Evolutionary conservation across 2,888 invertebrate genomes (phyloP), one percentile per base, ranked within the genome.

Genomic region (Elegia similella): DNA sequence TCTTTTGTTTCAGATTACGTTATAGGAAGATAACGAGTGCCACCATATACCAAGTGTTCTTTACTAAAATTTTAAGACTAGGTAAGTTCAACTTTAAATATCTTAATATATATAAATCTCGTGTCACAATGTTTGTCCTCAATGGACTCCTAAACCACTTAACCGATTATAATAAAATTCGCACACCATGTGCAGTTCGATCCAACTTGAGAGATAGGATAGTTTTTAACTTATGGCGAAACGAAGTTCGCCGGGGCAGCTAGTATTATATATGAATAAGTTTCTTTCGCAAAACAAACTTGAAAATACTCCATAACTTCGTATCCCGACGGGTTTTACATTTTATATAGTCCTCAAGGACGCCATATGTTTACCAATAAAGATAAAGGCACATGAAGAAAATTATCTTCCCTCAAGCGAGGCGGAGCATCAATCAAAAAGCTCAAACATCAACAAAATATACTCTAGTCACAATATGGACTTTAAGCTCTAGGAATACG

Each of bases 41-140:
- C 82, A 86, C 89, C 81, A 83, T 93, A 70, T 92, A 92, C 82
- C 91, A 92, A 91, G 88, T 92, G 86, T 90, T 89, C 84, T 92
- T 92, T 84, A 88, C 86, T 76, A 87, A 91, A 83, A 79, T 86
- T 68, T 87, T 93, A 88, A 89, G 86, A 80, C 83, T 92, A 88
- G 93, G 93, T 93, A 70, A 92, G 91, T 84, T 12, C n/a, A n/a
- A n/a, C n/a, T n/a, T n/a, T n/a, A n/a, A n/a, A n/a, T n/a, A n/a
- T n/a, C n/a, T n/a, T n/a, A n/a, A n/a, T n/a, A n/a, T n/a, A n/a
- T n/a, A n/a, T n/a, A n/a, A n/a, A n/a, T n/a, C n/a, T n/a, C n/a
- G n/a, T n/a, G n/a, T n/a, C n/a, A n/a, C n/a, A n/a, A n/a, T n/a
- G n/a, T n/a, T n/a, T n/a, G n/a, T n/a, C n/a, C n/a, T n/a, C n/a